Percentiles rank a stretch among this genome's conserved stretches.
Conservation (phyloP, 2,797 vertebrate species). For the Anguilla pacifica region DNA sequence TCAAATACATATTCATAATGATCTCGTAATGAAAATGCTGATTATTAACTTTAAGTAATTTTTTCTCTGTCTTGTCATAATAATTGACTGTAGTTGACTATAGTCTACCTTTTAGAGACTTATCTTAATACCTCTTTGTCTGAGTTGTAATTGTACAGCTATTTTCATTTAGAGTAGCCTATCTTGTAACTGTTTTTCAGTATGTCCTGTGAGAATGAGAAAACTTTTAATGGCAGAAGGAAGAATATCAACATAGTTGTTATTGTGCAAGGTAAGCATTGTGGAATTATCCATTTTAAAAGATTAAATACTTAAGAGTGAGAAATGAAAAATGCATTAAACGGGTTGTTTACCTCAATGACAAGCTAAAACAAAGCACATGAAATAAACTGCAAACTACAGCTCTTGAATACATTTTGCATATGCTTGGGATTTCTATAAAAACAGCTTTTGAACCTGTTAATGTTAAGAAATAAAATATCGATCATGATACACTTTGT, state of each 20-base stretch:
- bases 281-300: neutral
- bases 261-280: slow-evolving; percentile 59
- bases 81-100: neutral
- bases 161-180: slow-evolving; percentile 3
- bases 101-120: neutral
- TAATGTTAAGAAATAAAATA: neutral
- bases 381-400: neutral
- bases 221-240: slow-evolving; percentile 51
- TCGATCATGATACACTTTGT: neutral
- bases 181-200: slow-evolving; percentile 15
- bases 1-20: neutral
- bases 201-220: slow-evolving; percentile 17
- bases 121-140: neutral
- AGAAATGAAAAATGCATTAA: neutral
- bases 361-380: neutral
- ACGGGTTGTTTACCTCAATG: neutral
- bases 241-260: slow-evolving; percentile 37
- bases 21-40: neutral
- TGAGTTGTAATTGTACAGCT: neutral
- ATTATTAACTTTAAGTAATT: neutral
- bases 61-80: neutral
- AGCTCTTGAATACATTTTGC: neutral
- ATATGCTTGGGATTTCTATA: neutral
- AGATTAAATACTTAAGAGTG: neutral
- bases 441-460: neutral